These are phyloP conservation scores for Ramphastos sulfuratus DNA, from an alignment of 2,113 vertebrate genomes.

Conservation along the genomic window DNA sequence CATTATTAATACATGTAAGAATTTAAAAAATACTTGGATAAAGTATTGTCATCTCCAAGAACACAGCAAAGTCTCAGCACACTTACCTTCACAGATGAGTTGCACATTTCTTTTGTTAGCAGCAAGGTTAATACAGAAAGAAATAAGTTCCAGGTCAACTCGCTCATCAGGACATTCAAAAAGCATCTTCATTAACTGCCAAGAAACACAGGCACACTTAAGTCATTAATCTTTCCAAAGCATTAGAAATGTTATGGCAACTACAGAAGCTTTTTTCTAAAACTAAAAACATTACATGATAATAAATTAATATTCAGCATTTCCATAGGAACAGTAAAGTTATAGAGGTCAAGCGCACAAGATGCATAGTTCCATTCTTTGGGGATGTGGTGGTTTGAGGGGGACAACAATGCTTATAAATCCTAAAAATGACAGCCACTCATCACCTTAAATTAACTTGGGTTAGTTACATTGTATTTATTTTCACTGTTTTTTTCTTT, in stretches of 20 bases:
- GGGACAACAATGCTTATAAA: not conserved
- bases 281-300: too few relatives aligned
- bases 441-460: not conserved
- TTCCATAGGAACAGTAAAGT: not conserved
- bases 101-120: constrained; percentile 95
- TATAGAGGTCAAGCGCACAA: not conserved
- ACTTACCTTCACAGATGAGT: constrained; percentile 92
- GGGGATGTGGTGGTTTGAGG: not conserved
- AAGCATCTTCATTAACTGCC: constrained; percentile 92
- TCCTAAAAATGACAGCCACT: not conserved
- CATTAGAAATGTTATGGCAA: not conserved
- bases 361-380: not conserved
- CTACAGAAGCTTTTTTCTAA: not conserved
- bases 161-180: constrained; percentile 85
- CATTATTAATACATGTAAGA: not conserved
- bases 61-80: not conserved
- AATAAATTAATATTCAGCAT: not conserved
- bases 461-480: not conserved
- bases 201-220: constrained; percentile 45
- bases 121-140: constrained; percentile 96
- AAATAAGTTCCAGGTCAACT: constrained; percentile 91
- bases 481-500: not conserved
- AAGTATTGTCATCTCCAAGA: not conserved
- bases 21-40: not conserved
- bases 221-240: not conserved